Percentiles rank a stretch among this genome's conserved stretches.
Conservation (phyloP, 2,113 vertebrate genomes). For the cat (Felis catus) region DNA sequence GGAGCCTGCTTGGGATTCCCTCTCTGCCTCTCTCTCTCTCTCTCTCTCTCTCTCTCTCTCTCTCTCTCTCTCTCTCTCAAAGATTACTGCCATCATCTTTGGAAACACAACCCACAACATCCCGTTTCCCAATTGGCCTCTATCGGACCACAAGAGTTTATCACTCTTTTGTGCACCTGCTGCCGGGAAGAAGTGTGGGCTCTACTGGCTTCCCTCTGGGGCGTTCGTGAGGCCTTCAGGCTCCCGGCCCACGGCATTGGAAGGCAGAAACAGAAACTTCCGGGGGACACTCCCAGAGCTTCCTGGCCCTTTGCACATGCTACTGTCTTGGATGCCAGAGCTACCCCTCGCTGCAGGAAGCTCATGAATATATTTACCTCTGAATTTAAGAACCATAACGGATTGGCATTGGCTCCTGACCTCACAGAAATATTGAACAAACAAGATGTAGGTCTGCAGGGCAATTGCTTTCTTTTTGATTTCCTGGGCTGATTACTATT, state of each 20-base stretch:
- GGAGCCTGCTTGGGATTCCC: no score
- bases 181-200: background rate
- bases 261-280: background rate
- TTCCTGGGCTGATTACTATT: slow-evolving; percentile 66
- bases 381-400: background rate
- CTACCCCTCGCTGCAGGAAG: background rate
- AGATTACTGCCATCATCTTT: background rate
- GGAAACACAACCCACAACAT: background rate
- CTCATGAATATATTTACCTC: slow-evolving; percentile 48
- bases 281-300: no score
- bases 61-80: no score
- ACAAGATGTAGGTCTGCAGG: slow-evolving; percentile 48
- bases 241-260: background rate
- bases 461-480: slow-evolving; percentile 62
- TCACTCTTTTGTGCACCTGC: background rate
- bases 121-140: background rate
- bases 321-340: background rate
- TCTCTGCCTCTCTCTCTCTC: no score
- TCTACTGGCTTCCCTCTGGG: background rate
- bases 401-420: slow-evolving; percentile 5
- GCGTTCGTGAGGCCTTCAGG: background rate
- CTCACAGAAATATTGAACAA: slow-evolving; percentile 44
- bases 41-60: no score
- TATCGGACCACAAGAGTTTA: background rate
- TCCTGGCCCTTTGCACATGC: background rate